Evolutionary conservation across 2,113 vertebrate species (phyloP).

Genomic region (Prinia subflava): DNA sequence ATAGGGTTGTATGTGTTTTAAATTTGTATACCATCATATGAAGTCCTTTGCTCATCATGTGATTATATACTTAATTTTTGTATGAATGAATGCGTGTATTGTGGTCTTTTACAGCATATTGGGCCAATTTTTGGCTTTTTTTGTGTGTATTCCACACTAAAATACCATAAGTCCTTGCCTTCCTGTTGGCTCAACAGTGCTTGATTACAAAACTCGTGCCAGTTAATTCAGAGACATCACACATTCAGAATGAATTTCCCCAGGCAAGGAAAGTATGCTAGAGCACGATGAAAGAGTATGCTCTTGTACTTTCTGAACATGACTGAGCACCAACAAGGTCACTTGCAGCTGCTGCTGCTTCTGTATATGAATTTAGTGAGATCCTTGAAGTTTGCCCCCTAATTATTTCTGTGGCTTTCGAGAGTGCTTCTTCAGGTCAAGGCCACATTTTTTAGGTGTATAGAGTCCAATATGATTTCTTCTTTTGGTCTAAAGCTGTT

Average conservation of each 20-base stretch:
- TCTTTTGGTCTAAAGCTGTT: not conserved
- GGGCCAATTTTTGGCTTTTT: not conserved
- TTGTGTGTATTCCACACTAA: not conserved
- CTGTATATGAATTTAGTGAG: not conserved
- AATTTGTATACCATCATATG: conserved; percentile 41
- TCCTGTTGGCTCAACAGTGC: conserved; percentile 43
- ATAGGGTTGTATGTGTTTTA: conserved; percentile 48
- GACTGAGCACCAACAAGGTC: not conserved
- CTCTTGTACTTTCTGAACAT: not conserved
- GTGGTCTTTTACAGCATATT: not conserved
- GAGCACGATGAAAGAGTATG: not conserved
- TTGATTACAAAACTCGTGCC: conserved; percentile 27
- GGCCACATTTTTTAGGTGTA: not conserved
- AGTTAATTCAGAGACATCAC: conserved; percentile 14
- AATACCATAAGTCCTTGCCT: not conserved
- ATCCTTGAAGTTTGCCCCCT: not conserved
- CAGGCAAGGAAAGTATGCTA: not conserved
- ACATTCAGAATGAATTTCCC: not conserved
- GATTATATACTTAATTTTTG: conserved; percentile 32
- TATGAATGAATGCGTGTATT: not conserved
- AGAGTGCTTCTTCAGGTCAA: not conserved
- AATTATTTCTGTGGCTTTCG: not conserved
- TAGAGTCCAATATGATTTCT: not conserved
- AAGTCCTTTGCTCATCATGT: conserved; percentile 16
- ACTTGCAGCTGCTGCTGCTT: not conserved